Conservation (phyloP, 2,888 invertebrate genomes). For the Nephrotoma guestfalica region DNA sequence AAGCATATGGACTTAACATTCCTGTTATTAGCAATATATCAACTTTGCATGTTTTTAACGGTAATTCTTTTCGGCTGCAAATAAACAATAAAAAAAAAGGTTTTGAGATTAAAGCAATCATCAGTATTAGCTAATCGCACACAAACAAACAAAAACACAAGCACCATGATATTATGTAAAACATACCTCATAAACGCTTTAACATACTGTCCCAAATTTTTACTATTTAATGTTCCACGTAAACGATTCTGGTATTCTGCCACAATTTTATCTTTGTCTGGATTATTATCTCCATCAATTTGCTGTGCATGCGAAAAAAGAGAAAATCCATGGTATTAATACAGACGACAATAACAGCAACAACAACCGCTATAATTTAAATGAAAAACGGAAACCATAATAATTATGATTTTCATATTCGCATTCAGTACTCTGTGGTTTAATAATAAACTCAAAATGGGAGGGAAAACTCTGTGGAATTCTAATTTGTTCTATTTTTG, state of each 20-base stretch:
- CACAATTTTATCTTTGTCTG: slow-evolving; percentile 60
- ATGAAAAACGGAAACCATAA: neutral
- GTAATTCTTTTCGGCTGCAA: slow-evolving; percentile 53
- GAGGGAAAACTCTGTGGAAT: neutral
- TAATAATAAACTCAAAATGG: neutral
- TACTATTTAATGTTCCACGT: slow-evolving; percentile 58
- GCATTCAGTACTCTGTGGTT: neutral
- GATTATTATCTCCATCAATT: slow-evolving; percentile 40
- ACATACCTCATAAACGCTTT: slow-evolving; percentile 68
- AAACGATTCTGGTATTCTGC: slow-evolving; percentile 61
- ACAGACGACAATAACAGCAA: neutral
- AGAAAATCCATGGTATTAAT: neutral
- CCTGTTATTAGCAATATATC: slow-evolving; percentile 73
- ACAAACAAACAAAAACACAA: neutral
- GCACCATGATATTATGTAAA: neutral
- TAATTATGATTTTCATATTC: neutral
- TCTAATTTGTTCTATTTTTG: neutral
- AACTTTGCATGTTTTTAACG: slow-evolving; percentile 54
- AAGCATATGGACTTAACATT: slow-evolving; percentile 59
- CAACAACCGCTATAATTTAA: neutral
- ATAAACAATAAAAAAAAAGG: neutral
- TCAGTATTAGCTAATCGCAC: neutral
- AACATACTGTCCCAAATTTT: slow-evolving; percentile 68
- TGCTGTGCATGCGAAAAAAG: slow-evolving; percentile 28
- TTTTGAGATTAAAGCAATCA: neutral